Evolutionary conservation across 2,797 vertebrate species (phyloP).

Genomic region (Chiropotes sagulatus): DNA sequence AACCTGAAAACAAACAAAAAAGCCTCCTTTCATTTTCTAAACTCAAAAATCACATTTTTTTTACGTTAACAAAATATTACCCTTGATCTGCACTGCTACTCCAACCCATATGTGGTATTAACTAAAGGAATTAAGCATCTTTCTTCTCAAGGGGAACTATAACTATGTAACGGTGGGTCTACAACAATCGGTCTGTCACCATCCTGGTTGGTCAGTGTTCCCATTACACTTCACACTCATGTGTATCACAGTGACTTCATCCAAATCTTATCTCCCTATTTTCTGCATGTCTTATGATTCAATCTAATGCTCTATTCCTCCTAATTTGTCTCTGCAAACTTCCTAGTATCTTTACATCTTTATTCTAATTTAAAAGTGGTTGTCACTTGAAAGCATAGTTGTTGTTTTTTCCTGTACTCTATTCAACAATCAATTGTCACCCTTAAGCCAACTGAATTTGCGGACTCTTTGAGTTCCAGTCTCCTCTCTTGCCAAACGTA

Average conservation of each 20-base stretch:
- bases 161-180: too few species aligned
- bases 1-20: background rate
- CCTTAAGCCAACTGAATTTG: background rate
- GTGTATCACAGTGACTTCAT: background rate
- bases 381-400: background rate
- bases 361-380: background rate
- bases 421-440: background rate
- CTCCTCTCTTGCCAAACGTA: background rate
- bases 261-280: background rate
- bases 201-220: background rate
- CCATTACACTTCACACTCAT: background rate
- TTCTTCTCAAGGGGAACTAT: background rate
- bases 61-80: background rate
- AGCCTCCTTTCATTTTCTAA: background rate
- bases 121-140: background rate
- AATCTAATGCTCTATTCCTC: background rate
- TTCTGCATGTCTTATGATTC: background rate
- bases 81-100: background rate
- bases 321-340: background rate
- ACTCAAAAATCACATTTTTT: background rate
- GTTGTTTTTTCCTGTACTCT: background rate
- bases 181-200: background rate
- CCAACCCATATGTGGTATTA: background rate
- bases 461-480: too few species aligned
- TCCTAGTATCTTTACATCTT: background rate